Evolutionary conservation across 2,113 vertebrate genomes (phyloP), one percentile per base, ranked within the genome.

Genomic region (Phrynocephalus versicolor): DNA sequence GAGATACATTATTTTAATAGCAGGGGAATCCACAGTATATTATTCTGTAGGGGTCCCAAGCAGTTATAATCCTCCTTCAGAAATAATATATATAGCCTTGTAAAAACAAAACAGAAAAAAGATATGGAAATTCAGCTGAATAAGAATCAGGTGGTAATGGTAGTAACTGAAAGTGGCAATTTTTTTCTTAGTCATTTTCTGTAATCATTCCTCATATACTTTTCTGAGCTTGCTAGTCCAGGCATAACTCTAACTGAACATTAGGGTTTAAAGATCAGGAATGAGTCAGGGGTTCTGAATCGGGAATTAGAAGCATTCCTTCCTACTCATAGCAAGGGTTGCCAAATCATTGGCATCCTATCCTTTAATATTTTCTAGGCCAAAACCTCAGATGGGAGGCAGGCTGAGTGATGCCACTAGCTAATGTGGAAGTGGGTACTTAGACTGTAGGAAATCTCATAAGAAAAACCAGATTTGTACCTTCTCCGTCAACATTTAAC

Each of bases 21-120:
- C 67, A 57, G 85, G 5, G 73, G 45, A 82, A 92, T 21, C 25
- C 85, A 87, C 70, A 25, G n/a, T 62, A 72, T 70, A 84, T 85
- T 70, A 85, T 90, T 85, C 79, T 1, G 0, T 27, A 70, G n/a
- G 79, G 4, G 2, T 15, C 67, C 77, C 16, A 0, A 81, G 82
- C 19, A 57, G 69, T 79, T 90, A 88, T 58, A 27, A 70, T 1
- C 5, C 10, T 87, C 85, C 79, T 85, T 39, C 2, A 0, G 84
- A 83, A 16, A 82, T n/a, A 69, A 30, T 4, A 62, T 90, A 67
- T n/a, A 73, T 67, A 51, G 0, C 2, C 45, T 65, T n/a, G n/a
- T n/a, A n/a, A n/a, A n/a, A n/a, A n/a, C n/a, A n/a, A n/a, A n/a
- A n/a, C n/a, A n/a, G n/a, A n/a, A n/a, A n/a, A n/a, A n/a, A n/a